A percentile compares a stretch with the other conserved stretches of the same genome.
Conservation (phyloP, 2,888 invertebrate species). For the Agrotis segetum region DNA sequence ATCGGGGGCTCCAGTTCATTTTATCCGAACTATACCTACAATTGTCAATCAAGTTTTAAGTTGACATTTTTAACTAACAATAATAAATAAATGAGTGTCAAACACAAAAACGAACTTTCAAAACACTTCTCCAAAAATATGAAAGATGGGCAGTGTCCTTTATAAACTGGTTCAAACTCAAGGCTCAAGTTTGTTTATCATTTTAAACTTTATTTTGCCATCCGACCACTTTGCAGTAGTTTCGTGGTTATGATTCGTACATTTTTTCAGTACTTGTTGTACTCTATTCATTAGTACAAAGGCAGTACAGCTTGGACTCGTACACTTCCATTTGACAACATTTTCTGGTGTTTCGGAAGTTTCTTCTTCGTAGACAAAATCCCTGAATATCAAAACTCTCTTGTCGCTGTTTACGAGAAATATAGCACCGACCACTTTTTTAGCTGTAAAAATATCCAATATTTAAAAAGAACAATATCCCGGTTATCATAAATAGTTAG, state of each 20-base stretch:
- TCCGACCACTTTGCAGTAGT: conserved; percentile 55
- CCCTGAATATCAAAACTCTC: conserved; percentile 68
- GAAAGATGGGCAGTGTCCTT: too few relatives aligned
- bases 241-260: conserved; percentile 65
- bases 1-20: too few relatives aligned
- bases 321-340: conserved; percentile 54
- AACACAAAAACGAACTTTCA: too few relatives aligned
- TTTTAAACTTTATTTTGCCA: conserved; percentile 46
- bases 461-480: neutral
- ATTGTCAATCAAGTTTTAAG: too few relatives aligned
- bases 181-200: neutral
- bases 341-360: conserved; percentile 4
- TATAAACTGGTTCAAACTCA: too few relatives aligned
- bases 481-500: too few relatives aligned
- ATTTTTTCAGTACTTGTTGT: conserved; percentile 54
- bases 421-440: conserved; percentile 71
- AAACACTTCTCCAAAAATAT: too few relatives aligned
- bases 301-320: conserved; percentile 60
- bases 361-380: conserved; percentile 66
- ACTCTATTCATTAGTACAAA: conserved; percentile 66
- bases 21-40: too few relatives aligned
- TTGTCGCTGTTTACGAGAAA: conserved; percentile 68
- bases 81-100: too few relatives aligned
- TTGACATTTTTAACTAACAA: too few relatives aligned
- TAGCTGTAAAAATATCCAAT: conserved; percentile 10